phyloP scores from a whole-genome alignment of 92 coral and sea anemone species.

The Epizoanthus illoricatus region DNA sequence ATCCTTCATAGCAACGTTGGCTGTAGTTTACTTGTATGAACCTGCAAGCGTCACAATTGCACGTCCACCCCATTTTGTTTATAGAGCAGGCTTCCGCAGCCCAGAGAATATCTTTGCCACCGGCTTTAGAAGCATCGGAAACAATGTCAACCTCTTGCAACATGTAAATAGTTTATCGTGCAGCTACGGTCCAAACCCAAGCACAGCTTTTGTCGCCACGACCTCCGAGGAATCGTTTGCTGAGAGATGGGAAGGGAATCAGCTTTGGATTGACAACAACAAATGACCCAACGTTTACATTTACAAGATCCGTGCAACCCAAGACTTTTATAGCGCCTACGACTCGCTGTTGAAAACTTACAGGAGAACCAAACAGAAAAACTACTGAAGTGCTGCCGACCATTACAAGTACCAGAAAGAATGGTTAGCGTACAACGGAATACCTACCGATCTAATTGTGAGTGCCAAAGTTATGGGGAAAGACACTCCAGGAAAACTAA shows the following conservation, averaged over 20 bases:
- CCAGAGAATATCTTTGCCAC: conserved; percentile 1
- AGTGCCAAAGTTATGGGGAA: too few relatives aligned
- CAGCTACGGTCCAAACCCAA: conserved; percentile 24
- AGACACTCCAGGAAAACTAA: too few relatives aligned
- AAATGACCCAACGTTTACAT: conserved; percentile 26
- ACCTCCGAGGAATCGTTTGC: conserved; percentile 31
- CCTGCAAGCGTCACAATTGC: background rate
- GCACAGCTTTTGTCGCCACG: conserved; percentile 37
- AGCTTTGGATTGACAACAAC: conserved; percentile 21
- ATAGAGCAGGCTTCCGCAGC: conserved; percentile 19
- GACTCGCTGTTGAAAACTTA: too few relatives aligned
- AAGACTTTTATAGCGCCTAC: background rate
- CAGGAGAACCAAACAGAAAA: too few relatives aligned
- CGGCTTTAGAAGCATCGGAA: background rate
- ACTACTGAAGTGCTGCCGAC: too few relatives aligned
- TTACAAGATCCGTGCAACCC: conserved; percentile 31
- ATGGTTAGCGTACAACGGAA: too few relatives aligned
- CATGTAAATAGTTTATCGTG: conserved; percentile 18
- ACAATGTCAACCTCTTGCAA: conserved; percentile 10
- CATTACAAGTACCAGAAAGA: too few relatives aligned
- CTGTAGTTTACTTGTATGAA: background rate
- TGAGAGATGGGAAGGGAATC: conserved; percentile 23
- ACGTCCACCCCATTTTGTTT: conserved; percentile 5
- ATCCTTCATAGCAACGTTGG: background rate
- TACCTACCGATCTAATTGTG: too few relatives aligned